Evolutionary conservation across 2,797 vertebrate genomes (phyloP).

Genomic region (Pseudocheirus occidentalis): DNA sequence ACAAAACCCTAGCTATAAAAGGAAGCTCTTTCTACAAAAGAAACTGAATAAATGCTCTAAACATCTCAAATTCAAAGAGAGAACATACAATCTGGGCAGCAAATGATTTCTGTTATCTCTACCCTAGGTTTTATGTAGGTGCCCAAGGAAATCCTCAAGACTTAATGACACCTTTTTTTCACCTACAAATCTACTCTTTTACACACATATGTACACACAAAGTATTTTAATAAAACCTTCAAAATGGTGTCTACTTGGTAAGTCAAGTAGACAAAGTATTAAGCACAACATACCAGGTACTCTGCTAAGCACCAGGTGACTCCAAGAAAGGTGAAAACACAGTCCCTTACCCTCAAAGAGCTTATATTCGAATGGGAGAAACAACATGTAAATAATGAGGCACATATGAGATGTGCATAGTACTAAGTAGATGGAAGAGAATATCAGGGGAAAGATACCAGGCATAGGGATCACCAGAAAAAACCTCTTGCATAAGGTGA

Average conservation of each 20-base stretch:
- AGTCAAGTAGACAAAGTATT: neutral
- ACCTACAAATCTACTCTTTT: neutral
- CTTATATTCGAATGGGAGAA: neutral
- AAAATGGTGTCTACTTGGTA: neutral
- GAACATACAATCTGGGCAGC: neutral
- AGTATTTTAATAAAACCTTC: neutral
- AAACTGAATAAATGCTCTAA: neutral
- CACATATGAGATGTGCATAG: neutral
- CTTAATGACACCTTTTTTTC: neutral
- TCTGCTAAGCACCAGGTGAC: neutral
- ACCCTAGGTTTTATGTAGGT: neutral
- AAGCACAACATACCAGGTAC: neutral
- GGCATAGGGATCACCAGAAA: neutral
- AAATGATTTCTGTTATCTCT: neutral
- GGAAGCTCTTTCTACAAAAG: neutral
- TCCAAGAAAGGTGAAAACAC: neutral
- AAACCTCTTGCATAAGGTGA: neutral
- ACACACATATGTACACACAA: neutral
- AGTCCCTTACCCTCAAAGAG: neutral
- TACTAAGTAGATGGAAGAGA: neutral
- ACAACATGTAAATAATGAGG: neutral
- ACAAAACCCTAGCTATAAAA: neutral
- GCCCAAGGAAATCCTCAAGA: neutral
- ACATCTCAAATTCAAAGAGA: neutral
- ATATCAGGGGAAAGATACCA: neutral